These are phyloP conservation scores for Tachina grossa DNA, from an alignment of 2,888 invertebrate genomes.

Conservation along the genomic window DNA sequence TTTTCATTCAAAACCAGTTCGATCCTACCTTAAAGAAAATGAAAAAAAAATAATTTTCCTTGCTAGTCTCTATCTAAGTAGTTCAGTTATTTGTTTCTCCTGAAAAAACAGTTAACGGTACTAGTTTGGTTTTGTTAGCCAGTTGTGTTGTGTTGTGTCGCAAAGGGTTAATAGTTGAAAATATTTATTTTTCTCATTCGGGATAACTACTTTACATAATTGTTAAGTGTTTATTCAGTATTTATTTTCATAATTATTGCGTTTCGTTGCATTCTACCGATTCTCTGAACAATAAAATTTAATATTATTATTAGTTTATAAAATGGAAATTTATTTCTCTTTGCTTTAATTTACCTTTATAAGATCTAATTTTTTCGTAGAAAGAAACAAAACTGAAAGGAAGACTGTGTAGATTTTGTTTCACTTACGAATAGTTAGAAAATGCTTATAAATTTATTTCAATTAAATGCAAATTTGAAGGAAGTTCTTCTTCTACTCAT, in stretches of 20 bases:
- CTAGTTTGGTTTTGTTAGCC: no score
- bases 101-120: no score
- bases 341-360: background rate
- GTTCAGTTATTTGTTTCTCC: no score
- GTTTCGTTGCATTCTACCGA: background rate
- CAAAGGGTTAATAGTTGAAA: background rate
- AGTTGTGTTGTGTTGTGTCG: no score
- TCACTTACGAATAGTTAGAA: background rate
- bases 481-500: background rate
- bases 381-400: background rate
- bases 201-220: no score
- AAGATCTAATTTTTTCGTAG: background rate
- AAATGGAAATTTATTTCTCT: constrained; percentile 5
- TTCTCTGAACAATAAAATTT: background rate
- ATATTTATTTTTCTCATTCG: no score
- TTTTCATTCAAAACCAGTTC: no score
- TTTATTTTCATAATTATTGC: constrained; percentile 1
- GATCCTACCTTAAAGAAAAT: no score
- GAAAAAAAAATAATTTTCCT: no score
- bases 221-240: constrained; percentile 1
- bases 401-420: background rate
- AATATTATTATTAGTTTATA: constrained; percentile 17
- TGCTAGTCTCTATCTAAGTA: no score
- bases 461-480: constrained; percentile 10
- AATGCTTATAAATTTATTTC: background rate